Conservation (phyloP, 2,888 invertebrate species). For the Matsumyia berberina region DNA sequence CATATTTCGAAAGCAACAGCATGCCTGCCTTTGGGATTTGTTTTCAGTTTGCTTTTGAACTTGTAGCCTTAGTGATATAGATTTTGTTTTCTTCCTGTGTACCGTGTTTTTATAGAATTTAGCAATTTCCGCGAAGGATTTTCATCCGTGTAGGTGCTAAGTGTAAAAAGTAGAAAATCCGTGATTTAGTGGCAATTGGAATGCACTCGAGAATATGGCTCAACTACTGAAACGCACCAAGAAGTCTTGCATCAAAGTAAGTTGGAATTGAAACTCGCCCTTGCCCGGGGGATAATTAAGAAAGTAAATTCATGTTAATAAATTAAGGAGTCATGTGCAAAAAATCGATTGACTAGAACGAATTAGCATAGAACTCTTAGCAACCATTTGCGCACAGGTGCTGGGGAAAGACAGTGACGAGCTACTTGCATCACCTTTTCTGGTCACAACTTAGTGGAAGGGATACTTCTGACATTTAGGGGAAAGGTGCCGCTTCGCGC, state of each 20-base stretch:
- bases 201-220: conserved; percentile 79
- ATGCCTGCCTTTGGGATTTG: conserved; percentile 46
- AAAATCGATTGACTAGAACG: conserved; percentile 46
- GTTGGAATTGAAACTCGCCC: conserved; percentile 53
- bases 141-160: conserved; percentile 46
- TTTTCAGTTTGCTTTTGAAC: conserved; percentile 67
- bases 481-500: no score
- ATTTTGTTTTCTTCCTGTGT: conserved; percentile 4
- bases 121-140: conserved; percentile 28
- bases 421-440: background rate
- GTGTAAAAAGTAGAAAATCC: background rate
- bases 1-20: conserved; percentile 65
- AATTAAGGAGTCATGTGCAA: conserved; percentile 3
- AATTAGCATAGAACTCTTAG: conserved; percentile 34
- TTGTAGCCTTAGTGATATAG: conserved; percentile 61
- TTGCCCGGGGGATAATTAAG: conserved; percentile 4
- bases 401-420: background rate
- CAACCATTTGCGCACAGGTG: conserved; percentile 25
- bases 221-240: conserved; percentile 83
- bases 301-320: background rate
- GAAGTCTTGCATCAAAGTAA: conserved; percentile 84
- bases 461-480: background rate
- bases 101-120: conserved; percentile 4
- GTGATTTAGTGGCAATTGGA: conserved; percentile 17
- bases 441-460: background rate